Evolutionary conservation across 2,888 invertebrate genomes (phyloP).

Genomic region (Exephanes ischioxanthus): DNA sequence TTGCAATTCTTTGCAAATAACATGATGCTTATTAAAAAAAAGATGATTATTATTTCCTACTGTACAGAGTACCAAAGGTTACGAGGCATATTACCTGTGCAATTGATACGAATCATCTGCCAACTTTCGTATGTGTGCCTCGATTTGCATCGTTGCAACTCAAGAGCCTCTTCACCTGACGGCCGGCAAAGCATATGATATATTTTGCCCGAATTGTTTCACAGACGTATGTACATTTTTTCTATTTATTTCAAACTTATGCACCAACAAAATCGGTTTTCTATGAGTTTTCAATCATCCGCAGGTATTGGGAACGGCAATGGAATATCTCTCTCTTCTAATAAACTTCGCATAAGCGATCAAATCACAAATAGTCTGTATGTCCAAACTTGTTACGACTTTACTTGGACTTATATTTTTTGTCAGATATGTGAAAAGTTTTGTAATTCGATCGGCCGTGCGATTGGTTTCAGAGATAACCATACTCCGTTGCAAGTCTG

Average conservation of each 20-base stretch:
- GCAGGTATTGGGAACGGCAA: slow-evolving; percentile 69
- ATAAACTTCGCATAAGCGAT: slow-evolving; percentile 58
- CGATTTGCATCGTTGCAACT: slow-evolving; percentile 86
- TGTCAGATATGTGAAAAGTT: too few species aligned
- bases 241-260: neutral
- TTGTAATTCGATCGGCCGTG: too few species aligned
- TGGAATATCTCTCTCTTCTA: slow-evolving; percentile 69
- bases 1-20: neutral
- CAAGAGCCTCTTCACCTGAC: slow-evolving; percentile 86
- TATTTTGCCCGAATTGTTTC: slow-evolving; percentile 85
- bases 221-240: slow-evolving; percentile 81
- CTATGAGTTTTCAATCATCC: neutral
- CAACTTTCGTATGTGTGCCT: slow-evolving; percentile 84
- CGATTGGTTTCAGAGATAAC: too few species aligned
- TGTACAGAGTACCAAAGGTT: slow-evolving; percentile 84
- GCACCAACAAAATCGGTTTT: slow-evolving; percentile 1
- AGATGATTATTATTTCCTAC: neutral
- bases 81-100: slow-evolving; percentile 86
- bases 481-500: neutral
- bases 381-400: neutral
- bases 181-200: slow-evolving; percentile 86
- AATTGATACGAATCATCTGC: slow-evolving; percentile 87
- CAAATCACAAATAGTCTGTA: neutral
- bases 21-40: neutral
- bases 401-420: slow-evolving; percentile 22